Conservation (phyloP, 2,113 vertebrate genomes). For the Entomyzon cyanotis region DNA sequence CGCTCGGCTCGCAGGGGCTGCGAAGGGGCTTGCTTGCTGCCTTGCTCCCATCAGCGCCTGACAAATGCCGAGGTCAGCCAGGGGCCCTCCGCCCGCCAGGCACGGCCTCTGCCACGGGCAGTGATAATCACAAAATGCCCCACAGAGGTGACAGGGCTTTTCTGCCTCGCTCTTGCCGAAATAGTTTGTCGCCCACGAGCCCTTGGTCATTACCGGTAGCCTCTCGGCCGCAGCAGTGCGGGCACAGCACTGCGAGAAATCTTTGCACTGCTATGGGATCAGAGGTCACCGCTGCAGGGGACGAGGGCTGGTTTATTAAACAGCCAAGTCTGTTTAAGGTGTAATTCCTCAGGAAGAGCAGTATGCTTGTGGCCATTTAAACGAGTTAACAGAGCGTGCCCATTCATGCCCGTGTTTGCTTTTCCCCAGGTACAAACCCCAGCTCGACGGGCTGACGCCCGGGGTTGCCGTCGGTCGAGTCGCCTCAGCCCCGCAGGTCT, state of each 20-base stretch:
- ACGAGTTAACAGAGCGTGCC: background rate
- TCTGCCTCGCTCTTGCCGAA: background rate
- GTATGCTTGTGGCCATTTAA: background rate
- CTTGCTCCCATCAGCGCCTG: background rate
- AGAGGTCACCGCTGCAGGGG: background rate
- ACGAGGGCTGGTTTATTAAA: background rate
- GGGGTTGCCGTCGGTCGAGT: background rate
- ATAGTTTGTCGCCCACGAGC: rapidly evolving
- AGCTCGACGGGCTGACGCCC: rapidly evolving
- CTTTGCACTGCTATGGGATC: background rate
- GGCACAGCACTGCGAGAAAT: background rate
- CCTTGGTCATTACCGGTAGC: rapidly evolving
- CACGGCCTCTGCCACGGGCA: background rate
- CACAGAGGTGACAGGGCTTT: background rate
- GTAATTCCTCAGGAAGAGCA: background rate
- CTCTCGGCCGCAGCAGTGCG: background rate
- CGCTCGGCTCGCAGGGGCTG: rapidly evolving
- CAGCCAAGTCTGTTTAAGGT: background rate
- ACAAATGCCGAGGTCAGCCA: background rate
- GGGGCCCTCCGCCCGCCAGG: background rate
- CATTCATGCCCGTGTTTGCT: background rate
- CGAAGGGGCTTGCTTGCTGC: background rate
- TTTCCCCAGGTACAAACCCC: background rate
- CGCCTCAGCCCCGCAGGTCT: background rate
- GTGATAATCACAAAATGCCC: background rate